phyloP scores from a whole-genome alignment of 2,113 vertebrate genomes.

The Clarias gariepinus region DNA sequence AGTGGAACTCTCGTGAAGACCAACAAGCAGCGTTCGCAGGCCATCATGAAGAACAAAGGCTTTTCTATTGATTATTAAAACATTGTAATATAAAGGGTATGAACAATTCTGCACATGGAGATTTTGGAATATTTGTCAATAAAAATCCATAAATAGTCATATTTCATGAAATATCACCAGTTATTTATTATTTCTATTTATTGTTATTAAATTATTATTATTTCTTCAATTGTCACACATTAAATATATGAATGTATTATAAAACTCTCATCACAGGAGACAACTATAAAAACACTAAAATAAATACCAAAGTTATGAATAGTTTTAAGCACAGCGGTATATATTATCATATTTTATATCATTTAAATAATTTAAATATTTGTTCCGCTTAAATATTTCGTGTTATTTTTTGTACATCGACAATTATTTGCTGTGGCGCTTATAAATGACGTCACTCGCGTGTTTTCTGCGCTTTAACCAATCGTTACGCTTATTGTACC shows the following conservation, averaged over 20 bases:
- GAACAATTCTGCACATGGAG: not conserved
- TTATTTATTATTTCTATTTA: no score
- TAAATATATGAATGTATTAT: not conserved
- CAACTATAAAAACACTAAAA: not conserved
- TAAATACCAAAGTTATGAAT: not conserved
- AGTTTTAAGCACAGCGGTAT: no score
- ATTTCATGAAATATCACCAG: no score
- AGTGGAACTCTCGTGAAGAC: no score
- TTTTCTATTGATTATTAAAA: not conserved
- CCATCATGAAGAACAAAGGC: not conserved
- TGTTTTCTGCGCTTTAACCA: not conserved
- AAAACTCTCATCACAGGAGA: not conserved
- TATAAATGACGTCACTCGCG: not conserved
- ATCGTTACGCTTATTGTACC: not conserved
- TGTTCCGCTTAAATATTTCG: no score
- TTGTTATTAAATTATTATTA: no score
- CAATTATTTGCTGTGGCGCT: not conserved
- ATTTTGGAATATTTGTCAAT: not conserved
- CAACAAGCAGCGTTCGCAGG: no score
- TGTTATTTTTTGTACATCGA: no score
- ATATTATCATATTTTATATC: no score
- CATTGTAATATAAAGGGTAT: no score
- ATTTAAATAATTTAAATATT: no score
- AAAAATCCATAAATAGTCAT: no score
- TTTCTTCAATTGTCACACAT: not conserved